Conservation (phyloP, 35 echinoderm and acorn worm species). For the Ophiothrix spiculata region DNA sequence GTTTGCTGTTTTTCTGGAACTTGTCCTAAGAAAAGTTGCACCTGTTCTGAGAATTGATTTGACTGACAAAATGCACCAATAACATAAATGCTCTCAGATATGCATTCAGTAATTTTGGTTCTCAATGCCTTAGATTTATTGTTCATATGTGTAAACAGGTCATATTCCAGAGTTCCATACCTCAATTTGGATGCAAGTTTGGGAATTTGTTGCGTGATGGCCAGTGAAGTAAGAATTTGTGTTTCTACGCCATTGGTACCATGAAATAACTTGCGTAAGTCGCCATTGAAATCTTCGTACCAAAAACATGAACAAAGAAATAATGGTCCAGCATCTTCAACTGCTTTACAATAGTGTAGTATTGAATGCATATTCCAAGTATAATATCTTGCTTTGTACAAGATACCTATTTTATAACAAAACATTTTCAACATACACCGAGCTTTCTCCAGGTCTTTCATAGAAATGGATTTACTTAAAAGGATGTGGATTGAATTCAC, state of each 20-base stretch:
- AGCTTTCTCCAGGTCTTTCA: not conserved
- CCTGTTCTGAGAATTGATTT: not conserved
- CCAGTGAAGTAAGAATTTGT: slow-evolving; percentile 10
- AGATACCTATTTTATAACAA: slow-evolving; percentile 3
- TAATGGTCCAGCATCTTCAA: slow-evolving; percentile 1
- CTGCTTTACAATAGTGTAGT: not conserved
- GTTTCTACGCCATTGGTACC: not conserved
- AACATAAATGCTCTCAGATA: not conserved
- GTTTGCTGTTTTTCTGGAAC: not conserved
- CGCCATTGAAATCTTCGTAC: slow-evolving; percentile 28
- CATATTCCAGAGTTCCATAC: not conserved
- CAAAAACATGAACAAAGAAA: slow-evolving; percentile 21
- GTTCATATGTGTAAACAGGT: too few relatives aligned
- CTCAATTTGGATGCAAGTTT: not conserved
- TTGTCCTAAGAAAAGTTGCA: not conserved
- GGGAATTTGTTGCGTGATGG: slow-evolving; percentile 6
- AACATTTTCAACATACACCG: slow-evolving; percentile 7
- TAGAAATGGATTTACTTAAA: slow-evolving; percentile 11
- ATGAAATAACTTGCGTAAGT: slow-evolving; percentile 16
- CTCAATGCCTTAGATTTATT: too few relatives aligned
- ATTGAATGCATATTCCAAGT: slow-evolving; percentile 1
- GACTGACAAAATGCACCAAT: not conserved
- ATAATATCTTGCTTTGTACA: slow-evolving; percentile 16
- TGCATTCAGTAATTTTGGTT: slow-evolving; percentile 16
- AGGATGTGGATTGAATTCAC: not conserved